Percentiles rank a stretch among this genome's conserved stretches.
phyloP scores from a whole-genome alignment of 1,140 invertebrate species.

The Drosophila repleta region DNA sequence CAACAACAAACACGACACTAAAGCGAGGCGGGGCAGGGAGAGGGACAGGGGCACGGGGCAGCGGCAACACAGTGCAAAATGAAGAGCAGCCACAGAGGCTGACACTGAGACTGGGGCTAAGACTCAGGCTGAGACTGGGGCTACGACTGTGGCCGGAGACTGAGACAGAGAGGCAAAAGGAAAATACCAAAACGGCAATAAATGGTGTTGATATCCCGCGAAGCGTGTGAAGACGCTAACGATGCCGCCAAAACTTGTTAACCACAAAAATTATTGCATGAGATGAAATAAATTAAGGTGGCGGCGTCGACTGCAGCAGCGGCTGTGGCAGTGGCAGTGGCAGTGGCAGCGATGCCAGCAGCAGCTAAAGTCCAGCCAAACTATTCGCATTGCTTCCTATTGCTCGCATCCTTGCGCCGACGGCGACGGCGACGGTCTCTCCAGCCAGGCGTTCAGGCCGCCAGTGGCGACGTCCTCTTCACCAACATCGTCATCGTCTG shows the following conservation, averaged over 20 bases:
- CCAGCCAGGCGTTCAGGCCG: constrained; percentile 67
- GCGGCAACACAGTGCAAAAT: constrained; percentile 53
- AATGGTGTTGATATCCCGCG: constrained; percentile 83
- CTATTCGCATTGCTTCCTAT: constrained; percentile 73
- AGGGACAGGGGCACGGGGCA: not conserved
- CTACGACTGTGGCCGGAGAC: constrained; percentile 12
- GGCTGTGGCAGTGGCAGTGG: constrained; percentile 19
- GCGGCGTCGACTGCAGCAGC: constrained; percentile 69
- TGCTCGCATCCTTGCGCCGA: constrained; percentile 76
- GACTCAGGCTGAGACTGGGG: constrained; percentile 3
- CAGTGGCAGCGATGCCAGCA: constrained; percentile 14
- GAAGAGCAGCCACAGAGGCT: constrained; percentile 61
- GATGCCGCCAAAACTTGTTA: constrained; percentile 83
- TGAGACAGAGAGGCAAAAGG: constrained; percentile 48
- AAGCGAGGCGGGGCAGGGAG: constrained; percentile 25
- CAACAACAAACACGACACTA: constrained; percentile 33
- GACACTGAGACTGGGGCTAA: constrained; percentile 16
- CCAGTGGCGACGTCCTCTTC: constrained; percentile 62
- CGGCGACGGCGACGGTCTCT: constrained; percentile 45
- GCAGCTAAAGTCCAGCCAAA: constrained; percentile 39
- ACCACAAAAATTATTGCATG: constrained; percentile 83
- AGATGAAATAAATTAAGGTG: constrained; percentile 83
- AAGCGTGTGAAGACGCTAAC: constrained; percentile 83
- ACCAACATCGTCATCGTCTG: constrained; percentile 45
- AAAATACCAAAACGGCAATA: constrained; percentile 83